Conservation (phyloP, 2,797 vertebrate genomes). For the Aphelocoma californica region DNA sequence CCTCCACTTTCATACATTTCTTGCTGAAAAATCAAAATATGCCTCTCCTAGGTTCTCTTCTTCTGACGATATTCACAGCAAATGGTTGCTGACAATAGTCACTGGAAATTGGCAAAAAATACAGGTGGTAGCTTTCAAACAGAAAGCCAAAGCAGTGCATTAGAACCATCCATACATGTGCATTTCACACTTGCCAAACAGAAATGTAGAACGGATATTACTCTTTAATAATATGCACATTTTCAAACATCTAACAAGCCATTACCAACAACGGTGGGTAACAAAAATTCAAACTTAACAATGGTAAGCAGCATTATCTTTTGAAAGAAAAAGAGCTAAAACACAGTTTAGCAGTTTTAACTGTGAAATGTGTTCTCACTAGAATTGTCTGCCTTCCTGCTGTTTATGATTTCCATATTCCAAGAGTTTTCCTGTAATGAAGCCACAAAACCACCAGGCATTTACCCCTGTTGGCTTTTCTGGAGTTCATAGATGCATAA, state of each 20-base stretch:
- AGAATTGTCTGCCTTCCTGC: background rate
- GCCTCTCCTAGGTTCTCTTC: background rate
- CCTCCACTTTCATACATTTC: background rate
- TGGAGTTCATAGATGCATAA: background rate
- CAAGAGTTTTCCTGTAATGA: conserved; percentile 49
- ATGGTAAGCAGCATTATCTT: background rate
- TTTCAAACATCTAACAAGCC: conserved; percentile 43
- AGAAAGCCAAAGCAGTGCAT: background rate
- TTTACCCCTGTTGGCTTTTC: background rate
- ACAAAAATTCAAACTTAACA: background rate
- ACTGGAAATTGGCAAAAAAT: background rate
- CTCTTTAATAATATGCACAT: conserved; percentile 12
- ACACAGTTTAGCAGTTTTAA: conserved; percentile 15
- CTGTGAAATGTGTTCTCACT: background rate
- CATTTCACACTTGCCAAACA: conserved; percentile 4
- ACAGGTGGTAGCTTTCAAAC: background rate
- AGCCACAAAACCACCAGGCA: conserved; percentile 39
- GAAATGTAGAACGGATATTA: conserved; percentile 24
- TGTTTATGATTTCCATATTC: conserved; percentile 44
- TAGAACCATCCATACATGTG: background rate
- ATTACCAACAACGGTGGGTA: conserved; percentile 25
- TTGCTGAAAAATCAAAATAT: background rate
- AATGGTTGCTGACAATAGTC: background rate
- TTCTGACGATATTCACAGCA: background rate
- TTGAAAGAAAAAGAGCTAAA: conserved; percentile 43